Conservation (phyloP, 2,888 invertebrate species). For the Melieria omissa region DNA sequence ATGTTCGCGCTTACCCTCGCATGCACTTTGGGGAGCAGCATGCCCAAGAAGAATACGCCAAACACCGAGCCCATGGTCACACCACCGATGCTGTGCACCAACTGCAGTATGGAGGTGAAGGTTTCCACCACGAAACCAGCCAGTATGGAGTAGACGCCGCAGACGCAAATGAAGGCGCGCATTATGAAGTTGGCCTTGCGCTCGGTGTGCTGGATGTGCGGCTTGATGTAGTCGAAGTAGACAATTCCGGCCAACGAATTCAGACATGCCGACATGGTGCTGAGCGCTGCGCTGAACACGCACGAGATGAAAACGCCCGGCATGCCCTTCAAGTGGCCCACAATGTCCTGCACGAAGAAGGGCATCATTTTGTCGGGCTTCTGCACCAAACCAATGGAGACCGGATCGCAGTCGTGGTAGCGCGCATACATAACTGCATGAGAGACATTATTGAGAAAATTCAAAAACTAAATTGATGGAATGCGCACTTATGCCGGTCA, state of each 20-base stretch:
- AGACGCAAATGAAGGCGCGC: conserved; percentile 64
- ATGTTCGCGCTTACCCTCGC: conserved; percentile 51
- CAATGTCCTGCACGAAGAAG: conserved; percentile 70
- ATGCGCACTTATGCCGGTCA: conserved; percentile 67
- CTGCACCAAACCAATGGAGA: conserved; percentile 67
- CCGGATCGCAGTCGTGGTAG: conserved; percentile 72
- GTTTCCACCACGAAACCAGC: conserved; percentile 67
- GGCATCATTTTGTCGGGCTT: conserved; percentile 70
- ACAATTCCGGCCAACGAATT: conserved; percentile 71
- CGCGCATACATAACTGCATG: conserved; percentile 68
- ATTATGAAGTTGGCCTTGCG: conserved; percentile 68
- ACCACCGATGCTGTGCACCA: conserved; percentile 66
- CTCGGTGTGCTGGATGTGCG: conserved; percentile 63
- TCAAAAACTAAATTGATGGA: neutral
- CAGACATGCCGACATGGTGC: conserved; percentile 71
- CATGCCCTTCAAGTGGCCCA: conserved; percentile 69
- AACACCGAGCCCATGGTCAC: conserved; percentile 72
- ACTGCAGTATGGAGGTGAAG: conserved; percentile 69
- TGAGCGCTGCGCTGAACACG: conserved; percentile 72
- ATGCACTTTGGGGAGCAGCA: conserved; percentile 74
- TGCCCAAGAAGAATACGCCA: conserved; percentile 75
- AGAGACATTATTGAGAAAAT: neutral
- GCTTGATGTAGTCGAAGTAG: conserved; percentile 71
- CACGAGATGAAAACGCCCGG: conserved; percentile 74
- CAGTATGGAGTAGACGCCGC: conserved; percentile 73